Evolutionary conservation across 2,797 vertebrate genomes (phyloP).

Genomic region (Myiotriccus ornatus): DNA sequence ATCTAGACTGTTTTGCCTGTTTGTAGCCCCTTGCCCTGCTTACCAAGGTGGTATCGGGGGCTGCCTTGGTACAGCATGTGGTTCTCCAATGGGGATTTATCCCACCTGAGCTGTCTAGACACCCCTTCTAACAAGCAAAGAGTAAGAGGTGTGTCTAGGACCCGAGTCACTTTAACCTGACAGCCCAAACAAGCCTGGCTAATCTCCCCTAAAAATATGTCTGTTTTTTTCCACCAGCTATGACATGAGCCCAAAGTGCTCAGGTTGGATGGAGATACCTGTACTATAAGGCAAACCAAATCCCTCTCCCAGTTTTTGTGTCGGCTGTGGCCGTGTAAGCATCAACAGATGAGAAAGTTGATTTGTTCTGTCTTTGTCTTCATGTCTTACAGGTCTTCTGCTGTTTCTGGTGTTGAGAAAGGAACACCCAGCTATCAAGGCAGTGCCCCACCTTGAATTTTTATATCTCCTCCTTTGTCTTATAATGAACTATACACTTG

Average conservation of each 20-base stretch:
- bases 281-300: background rate
- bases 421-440: background rate
- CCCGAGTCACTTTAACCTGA: constrained; percentile 7
- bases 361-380: background rate
- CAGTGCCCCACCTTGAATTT: background rate
- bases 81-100: background rate
- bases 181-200: background rate
- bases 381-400: background rate
- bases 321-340: background rate
- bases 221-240: background rate
- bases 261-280: background rate
- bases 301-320: background rate
- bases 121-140: background rate
- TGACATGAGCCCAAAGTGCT: background rate
- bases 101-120: background rate
- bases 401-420: background rate
- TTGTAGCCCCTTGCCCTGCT: background rate
- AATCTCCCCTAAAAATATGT: background rate
- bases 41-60: background rate
- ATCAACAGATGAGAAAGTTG: background rate
- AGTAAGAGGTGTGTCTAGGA: background rate
- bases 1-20: background rate
- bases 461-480: background rate
- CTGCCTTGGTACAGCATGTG: background rate
- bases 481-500: background rate